A percentile compares a stretch with the other conserved stretches of the same genome.
phyloP scores from a whole-genome alignment of 2,797 vertebrate species.

The Diceros bicornis region DNA sequence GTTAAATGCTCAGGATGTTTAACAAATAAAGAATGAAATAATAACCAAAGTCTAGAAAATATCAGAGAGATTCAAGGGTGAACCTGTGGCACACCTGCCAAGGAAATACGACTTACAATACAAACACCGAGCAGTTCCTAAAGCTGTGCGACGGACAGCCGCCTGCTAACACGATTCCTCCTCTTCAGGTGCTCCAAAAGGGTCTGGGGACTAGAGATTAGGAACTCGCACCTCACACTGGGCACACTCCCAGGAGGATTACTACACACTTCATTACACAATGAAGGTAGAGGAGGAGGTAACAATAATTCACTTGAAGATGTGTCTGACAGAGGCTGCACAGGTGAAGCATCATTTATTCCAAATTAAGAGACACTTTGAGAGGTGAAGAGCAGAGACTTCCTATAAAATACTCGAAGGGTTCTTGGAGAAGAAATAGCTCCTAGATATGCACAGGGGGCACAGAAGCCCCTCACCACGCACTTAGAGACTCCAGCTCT shows the following conservation, averaged over 20 bases:
- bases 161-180: neutral
- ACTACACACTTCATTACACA: neutral
- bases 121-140: neutral
- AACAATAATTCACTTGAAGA: constrained; percentile 13
- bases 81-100: neutral
- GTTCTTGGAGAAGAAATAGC: neutral
- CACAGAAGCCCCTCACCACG: neutral
- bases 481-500: neutral
- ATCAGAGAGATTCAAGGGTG: neutral
- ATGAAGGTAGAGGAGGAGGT: neutral
- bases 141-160: neutral
- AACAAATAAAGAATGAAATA: constrained; percentile 17
- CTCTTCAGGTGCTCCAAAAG: neutral
- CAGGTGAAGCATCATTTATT: neutral
- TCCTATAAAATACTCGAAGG: neutral
- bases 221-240: neutral
- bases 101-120: neutral
- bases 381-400: neutral
- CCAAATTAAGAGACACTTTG: constrained; percentile 47
- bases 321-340: neutral
- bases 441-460: neutral
- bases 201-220: neutral
- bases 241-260: neutral
- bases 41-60: constrained; percentile 39
- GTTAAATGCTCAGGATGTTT: constrained; percentile 27